phyloP scores from a whole-genome alignment of 2,888 invertebrate genomes.

The Agrilus mali region DNA sequence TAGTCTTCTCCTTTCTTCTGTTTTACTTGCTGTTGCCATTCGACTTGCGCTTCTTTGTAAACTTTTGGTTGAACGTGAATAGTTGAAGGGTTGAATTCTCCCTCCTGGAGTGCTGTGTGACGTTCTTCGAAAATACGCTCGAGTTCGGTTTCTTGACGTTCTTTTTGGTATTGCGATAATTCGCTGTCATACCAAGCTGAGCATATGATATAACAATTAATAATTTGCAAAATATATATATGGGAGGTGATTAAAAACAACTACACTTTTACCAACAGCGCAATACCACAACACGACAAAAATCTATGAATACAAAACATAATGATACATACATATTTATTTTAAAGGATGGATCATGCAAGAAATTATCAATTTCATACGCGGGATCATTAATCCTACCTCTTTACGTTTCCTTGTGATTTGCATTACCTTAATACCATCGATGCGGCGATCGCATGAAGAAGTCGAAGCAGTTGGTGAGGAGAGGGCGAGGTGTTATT shows the following conservation, averaged over 20 bases:
- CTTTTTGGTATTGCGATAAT: constrained; percentile 70
- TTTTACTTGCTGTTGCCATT: constrained; percentile 75
- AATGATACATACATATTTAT: no score
- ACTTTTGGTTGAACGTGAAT: constrained; percentile 44
- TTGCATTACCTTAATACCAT: no score
- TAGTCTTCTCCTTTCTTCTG: constrained; percentile 74
- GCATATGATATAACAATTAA: constrained; percentile 10
- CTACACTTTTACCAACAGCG: constrained; percentile 2
- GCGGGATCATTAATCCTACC: no score
- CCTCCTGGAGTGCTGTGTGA: constrained; percentile 54
- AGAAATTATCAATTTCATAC: no score
- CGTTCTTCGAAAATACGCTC: constrained; percentile 83
- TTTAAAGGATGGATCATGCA: no score
- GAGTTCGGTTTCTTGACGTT: constrained; percentile 70
- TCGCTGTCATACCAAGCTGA: constrained; percentile 89
- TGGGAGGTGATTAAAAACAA: not conserved
- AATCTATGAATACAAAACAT: no score
- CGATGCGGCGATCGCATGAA: no score
- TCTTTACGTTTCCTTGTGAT: no score
- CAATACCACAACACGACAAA: no score
- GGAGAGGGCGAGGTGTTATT: no score
- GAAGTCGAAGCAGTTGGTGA: no score
- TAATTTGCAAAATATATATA: constrained; percentile 10
- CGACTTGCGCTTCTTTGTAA: constrained; percentile 63
- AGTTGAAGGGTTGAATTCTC: constrained; percentile 41